Evolutionary conservation across 2,113 vertebrate genomes (phyloP), one percentile per base, ranked within the genome.

Genomic region (Erythrolamprus reginae): DNA sequence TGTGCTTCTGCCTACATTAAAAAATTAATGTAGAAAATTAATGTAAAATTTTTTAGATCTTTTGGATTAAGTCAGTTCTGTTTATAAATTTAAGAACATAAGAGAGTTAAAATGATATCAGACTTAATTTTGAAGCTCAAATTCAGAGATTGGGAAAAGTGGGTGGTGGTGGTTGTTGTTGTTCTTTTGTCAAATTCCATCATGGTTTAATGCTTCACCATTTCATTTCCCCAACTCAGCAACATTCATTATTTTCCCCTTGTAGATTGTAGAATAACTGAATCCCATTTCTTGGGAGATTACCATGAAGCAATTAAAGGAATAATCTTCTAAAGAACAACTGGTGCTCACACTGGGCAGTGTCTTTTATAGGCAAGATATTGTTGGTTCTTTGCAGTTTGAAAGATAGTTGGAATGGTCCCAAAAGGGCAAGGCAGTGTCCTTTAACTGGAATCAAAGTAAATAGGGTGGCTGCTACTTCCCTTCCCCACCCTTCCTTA

Each of bases 201-300:
- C 92, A 77, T 93, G 93, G 93, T 96, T 93, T 95, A 93, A 95
- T 95, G 92, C 45, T 89, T 89, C 91, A 89, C 88, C 50, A 50
- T 95, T 93, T 94, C 91, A 65, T 94, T 94, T 93, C 94, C 93
- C 92, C 89, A 94, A 94, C 94, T 96, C 95, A 96, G 95, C 94
- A 90, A 47, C 55, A 88, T 95, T 94, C 94, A 95, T 96, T 95
- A 96, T 94, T 92, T 91, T 96, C 95, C 51, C 45, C 50, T 89
- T 90, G 91, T 95, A 95, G 89, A 86, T 4, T 93, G 91, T 93
- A 90, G 93, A 95, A 91, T 93, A 96, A 94, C 95, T 96, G 95
- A 94, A 95, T 95, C 92, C 91, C 94, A 95, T 96, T 96, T 96
- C 93, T 95, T 88, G 88, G 85, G 91, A 95, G 94, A 96, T 95